phyloP scores from a whole-genome alignment of 2,113 vertebrate species.

The Forbesichthys agassizii region DNA sequence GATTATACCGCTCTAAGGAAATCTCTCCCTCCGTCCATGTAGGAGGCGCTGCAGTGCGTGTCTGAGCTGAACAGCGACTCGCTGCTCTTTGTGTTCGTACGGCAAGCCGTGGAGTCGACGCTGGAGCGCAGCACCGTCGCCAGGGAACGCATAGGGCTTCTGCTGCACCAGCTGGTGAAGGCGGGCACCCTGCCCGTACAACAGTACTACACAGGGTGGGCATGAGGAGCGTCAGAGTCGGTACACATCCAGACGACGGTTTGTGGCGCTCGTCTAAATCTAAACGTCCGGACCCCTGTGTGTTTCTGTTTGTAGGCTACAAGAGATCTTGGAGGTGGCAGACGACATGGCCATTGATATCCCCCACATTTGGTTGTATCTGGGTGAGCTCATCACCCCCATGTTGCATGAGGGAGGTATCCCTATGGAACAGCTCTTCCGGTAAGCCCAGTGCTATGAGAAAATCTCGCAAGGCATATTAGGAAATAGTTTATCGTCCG shows the following conservation, averaged over 20 bases:
- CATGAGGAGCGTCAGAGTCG: not conserved
- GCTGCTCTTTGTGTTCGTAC: constrained; percentile 89
- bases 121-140: constrained; percentile 91
- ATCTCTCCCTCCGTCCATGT: not conserved
- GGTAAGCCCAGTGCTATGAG: constrained; percentile 69
- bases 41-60: constrained; percentile 95
- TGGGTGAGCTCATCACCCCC: constrained; percentile 90
- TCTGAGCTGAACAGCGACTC: constrained; percentile 85
- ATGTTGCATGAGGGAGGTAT: constrained; percentile 90
- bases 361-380: constrained; percentile 95
- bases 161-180: constrained; percentile 86
- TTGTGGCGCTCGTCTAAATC: not conserved
- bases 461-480: not conserved
- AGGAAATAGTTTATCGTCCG: not conserved
- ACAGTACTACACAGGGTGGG: constrained; percentile 94
- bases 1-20: no score
- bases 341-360: constrained; percentile 98
- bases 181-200: constrained; percentile 76
- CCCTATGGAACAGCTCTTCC: constrained; percentile 90
- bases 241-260: not conserved
- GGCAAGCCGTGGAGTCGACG: constrained; percentile 87
- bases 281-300: not conserved
- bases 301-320: constrained; percentile 73
- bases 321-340: constrained; percentile 87
- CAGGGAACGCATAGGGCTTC: constrained; percentile 85